A percentile compares a stretch with the other conserved stretches of the same genome.
Evolutionary conservation across 2,888 invertebrate species (phyloP).

Genomic region (Drosophila algonquin): DNA sequence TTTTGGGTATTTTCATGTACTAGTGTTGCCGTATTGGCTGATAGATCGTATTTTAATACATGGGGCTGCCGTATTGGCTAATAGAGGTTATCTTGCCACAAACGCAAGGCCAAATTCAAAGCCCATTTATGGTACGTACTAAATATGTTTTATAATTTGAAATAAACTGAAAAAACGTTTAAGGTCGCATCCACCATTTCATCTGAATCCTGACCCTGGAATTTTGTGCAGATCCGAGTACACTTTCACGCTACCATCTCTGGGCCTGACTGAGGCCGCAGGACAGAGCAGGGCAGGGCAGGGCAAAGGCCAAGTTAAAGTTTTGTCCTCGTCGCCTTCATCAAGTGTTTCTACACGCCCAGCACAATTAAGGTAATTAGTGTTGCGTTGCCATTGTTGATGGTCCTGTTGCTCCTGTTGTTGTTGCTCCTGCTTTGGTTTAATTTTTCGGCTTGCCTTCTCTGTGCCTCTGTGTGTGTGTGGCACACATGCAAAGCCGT

Average conservation of each 20-base stretch:
- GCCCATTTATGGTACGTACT: too few species aligned
- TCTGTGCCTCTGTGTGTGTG: constrained; percentile 5
- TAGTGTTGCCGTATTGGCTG: too few species aligned
- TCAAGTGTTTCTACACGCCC: constrained; percentile 70
- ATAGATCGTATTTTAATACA: too few species aligned
- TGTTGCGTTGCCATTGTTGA: constrained; percentile 48
- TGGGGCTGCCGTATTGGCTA: too few species aligned
- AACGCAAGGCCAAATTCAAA: too few species aligned
- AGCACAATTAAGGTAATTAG: constrained; percentile 73
- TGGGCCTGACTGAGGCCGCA: constrained; percentile 1
- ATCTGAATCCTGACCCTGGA: not conserved
- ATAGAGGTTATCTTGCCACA: too few species aligned
- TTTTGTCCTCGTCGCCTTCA: constrained; percentile 73
- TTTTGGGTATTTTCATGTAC: too few species aligned
- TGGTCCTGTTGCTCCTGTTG: constrained; percentile 32
- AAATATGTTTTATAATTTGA: not conserved
- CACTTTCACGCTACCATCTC: constrained; percentile 62
- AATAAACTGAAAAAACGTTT: not conserved
- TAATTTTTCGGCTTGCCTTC: constrained; percentile 8
- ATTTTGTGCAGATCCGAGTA: not conserved
- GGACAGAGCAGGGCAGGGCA: not conserved
- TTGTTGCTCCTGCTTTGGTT: constrained; percentile 30
- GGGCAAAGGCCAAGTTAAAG: constrained; percentile 71
- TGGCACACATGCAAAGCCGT: constrained; percentile 68
- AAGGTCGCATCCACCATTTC: not conserved